phyloP scores from a whole-genome alignment of 2,888 invertebrate genomes.

The Dicyrtoma fusca region DNA sequence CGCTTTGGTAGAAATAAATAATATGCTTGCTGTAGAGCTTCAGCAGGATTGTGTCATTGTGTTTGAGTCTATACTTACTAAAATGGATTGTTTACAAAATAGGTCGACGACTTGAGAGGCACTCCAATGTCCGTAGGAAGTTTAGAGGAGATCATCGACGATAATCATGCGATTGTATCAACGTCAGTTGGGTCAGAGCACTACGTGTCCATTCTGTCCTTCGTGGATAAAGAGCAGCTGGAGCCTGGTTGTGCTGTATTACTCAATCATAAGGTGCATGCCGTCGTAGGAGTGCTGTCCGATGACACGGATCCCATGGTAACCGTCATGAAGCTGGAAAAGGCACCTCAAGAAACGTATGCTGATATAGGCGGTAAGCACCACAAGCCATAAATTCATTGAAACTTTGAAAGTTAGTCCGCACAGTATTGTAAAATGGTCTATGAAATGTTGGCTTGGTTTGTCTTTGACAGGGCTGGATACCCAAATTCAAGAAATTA shows the following conservation, averaged over 20 bases:
- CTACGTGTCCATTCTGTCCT: constrained; percentile 97
- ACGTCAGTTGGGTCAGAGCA: constrained; percentile 99
- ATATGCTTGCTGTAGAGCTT: too few species aligned
- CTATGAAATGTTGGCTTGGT: neutral
- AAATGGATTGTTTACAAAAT: too few species aligned
- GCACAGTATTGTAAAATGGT: neutral
- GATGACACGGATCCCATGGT: constrained; percentile 99
- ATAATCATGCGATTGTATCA: constrained; percentile 99
- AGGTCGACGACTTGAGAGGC: constrained; percentile 97
- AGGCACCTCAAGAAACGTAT: constrained; percentile 99
- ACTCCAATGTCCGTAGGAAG: constrained; percentile 99
- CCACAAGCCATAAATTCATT: too few species aligned
- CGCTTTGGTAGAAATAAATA: too few species aligned
- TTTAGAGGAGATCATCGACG: constrained; percentile 98
- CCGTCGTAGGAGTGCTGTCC: constrained; percentile 97
- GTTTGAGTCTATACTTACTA: neutral
- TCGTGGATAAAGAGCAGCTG: constrained; percentile 98
- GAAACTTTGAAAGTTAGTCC: neutral
- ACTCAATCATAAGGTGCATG: constrained; percentile 98
- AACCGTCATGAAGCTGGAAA: constrained; percentile 99
- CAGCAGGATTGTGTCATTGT: neutral
- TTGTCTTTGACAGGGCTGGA: constrained; percentile 73
- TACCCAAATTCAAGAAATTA: constrained; percentile 96
- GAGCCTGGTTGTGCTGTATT: constrained; percentile 99
- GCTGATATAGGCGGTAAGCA: constrained; percentile 87